Conservation (phyloP, 2,797 vertebrate genomes). For the Lophotriccus pileatus region DNA sequence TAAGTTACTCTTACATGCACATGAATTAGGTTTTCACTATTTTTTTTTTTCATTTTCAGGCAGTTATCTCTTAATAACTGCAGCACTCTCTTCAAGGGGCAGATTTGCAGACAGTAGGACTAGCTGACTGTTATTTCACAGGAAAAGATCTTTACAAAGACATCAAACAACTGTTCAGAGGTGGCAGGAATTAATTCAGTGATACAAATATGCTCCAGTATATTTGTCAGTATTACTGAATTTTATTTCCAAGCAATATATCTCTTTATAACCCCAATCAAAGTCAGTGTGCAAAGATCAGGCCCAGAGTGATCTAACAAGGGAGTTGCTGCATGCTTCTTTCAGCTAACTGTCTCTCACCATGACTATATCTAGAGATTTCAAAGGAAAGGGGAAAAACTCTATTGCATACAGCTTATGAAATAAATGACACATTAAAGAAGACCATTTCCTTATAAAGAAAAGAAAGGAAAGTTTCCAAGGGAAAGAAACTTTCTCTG, state of each 20-base stretch:
- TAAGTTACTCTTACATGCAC: background rate
- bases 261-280: background rate
- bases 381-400: background rate
- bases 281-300: background rate
- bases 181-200: background rate
- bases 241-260: background rate
- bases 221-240: background rate
- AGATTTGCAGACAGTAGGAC: background rate
- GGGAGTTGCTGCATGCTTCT: background rate
- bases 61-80: background rate
- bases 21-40: background rate
- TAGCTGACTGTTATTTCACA: background rate
- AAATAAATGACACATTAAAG: background rate
- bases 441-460: background rate
- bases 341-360: background rate
- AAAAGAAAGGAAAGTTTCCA: background rate
- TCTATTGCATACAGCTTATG: background rate
- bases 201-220: background rate
- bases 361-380: background rate
- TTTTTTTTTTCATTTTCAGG: background rate
- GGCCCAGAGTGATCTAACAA: background rate
- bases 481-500: background rate
- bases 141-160: background rate
- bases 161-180: background rate
- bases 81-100: background rate